phyloP scores from a whole-genome alignment of 2,888 invertebrate genomes.

The Drosophila diplacantha region DNA sequence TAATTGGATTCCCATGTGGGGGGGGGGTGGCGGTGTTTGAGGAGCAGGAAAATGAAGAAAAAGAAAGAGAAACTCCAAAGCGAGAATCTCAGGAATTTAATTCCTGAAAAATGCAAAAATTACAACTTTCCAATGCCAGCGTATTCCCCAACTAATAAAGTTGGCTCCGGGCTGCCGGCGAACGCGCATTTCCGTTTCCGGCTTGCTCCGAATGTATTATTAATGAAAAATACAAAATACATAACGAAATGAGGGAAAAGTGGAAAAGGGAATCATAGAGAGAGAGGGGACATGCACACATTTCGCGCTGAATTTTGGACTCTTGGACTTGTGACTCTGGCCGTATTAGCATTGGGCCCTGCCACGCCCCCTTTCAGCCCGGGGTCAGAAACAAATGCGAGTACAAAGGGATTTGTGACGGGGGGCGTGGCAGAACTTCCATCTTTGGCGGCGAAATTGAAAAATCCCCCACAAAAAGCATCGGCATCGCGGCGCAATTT shows the following conservation, averaged over 20 bases:
- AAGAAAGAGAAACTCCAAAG: constrained; percentile 3
- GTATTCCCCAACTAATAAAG: constrained; percentile 36
- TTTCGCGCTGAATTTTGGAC: constrained; percentile 19
- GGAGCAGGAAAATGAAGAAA: not conserved
- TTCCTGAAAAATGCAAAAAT: constrained; percentile 35
- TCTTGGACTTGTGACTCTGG: constrained; percentile 14
- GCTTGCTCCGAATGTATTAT: constrained; percentile 39
- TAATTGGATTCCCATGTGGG: constrained; percentile 49
- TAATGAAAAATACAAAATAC: constrained; percentile 26
- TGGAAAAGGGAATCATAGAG: not conserved
- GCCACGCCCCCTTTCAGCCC: constrained; percentile 6
- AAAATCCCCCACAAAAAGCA: constrained; percentile 19
- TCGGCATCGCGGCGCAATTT: constrained; percentile 18
- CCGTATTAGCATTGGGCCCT: constrained; percentile 33
- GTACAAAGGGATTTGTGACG: constrained; percentile 23
- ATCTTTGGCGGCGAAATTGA: constrained; percentile 24
- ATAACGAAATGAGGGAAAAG: not conserved
- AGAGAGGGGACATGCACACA: constrained; percentile 1
- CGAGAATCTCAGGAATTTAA: constrained; percentile 26
- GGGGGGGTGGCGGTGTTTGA: not conserved
- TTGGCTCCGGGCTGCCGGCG: constrained; percentile 33
- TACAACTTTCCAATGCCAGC: constrained; percentile 16
- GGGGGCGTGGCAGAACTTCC: not conserved
- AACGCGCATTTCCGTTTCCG: constrained; percentile 44
- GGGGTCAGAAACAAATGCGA: constrained; percentile 35